Evolutionary conservation across 2,797 vertebrate species (phyloP).

Genomic region (Buceros bicornis): DNA sequence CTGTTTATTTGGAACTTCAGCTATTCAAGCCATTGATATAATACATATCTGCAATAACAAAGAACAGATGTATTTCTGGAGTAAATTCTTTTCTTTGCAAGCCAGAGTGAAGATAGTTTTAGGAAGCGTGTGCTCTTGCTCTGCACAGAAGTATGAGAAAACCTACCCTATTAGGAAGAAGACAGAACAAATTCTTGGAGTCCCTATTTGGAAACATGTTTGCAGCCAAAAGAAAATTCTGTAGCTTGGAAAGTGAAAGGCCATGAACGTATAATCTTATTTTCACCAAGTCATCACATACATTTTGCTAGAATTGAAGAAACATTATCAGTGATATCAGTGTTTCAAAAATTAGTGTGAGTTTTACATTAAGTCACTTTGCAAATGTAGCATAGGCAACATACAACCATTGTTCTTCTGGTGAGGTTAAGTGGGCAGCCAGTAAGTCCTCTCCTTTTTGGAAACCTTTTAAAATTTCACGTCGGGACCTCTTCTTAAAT

Average conservation of each 20-base stretch:
- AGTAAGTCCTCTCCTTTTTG: neutral
- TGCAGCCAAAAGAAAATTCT: neutral
- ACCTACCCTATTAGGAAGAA: neutral
- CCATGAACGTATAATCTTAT: neutral
- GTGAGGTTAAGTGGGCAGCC: neutral
- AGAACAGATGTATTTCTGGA: neutral
- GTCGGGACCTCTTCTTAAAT: neutral
- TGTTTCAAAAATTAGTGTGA: neutral
- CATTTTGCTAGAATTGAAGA: neutral
- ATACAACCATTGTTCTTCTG: neutral
- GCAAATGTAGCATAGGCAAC: neutral
- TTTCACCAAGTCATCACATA: neutral
- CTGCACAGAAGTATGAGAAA: neutral
- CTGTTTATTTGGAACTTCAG: neutral
- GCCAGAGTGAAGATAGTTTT: neutral
- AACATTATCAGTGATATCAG: neutral
- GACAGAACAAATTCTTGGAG: neutral
- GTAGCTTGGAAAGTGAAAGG: neutral
- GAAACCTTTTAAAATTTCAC: neutral
- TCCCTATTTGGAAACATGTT: neutral
- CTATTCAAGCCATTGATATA: neutral
- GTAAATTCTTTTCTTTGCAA: neutral
- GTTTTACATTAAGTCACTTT: neutral
- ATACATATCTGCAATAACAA: neutral
- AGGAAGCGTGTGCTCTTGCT: neutral